phyloP scores from a whole-genome alignment of 1,140 invertebrate species.

The Drosophila baimaii region DNA sequence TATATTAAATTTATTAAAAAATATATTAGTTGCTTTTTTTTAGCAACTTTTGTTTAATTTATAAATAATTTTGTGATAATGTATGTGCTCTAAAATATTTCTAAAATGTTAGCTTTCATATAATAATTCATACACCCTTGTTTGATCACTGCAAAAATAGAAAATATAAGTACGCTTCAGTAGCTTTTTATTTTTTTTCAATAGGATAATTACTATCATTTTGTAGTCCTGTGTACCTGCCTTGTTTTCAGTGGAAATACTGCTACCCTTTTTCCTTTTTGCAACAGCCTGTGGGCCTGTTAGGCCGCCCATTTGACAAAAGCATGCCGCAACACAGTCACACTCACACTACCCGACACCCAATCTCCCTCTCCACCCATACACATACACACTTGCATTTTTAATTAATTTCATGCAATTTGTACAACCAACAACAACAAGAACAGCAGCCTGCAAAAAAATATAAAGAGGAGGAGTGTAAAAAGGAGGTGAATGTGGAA shows the following conservation, averaged over 20 bases:
- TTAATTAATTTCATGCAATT: constrained; percentile 83
- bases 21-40: too few species aligned
- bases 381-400: constrained; percentile 65
- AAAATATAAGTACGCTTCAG: neutral
- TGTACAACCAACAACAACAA: constrained; percentile 52
- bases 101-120: neutral
- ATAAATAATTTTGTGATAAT: neutral
- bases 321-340: constrained; percentile 57
- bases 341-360: constrained; percentile 17
- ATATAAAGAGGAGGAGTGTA: neutral
- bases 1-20: too few species aligned
- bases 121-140: neutral
- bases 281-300: constrained; percentile 74
- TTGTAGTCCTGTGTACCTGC: neutral
- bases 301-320: constrained; percentile 77
- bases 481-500: constrained; percentile 11
- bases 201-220: neutral
- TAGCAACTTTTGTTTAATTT: neutral
- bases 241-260: neutral
- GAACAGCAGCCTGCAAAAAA: constrained; percentile 23
- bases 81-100: neutral
- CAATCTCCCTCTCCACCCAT: neutral
- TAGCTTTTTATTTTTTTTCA: neutral
- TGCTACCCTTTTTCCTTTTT: constrained; percentile 26
- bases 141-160: neutral